Conservation (phyloP, 2,797 vertebrate genomes). For the Peromyscus melanophrys region DNA sequence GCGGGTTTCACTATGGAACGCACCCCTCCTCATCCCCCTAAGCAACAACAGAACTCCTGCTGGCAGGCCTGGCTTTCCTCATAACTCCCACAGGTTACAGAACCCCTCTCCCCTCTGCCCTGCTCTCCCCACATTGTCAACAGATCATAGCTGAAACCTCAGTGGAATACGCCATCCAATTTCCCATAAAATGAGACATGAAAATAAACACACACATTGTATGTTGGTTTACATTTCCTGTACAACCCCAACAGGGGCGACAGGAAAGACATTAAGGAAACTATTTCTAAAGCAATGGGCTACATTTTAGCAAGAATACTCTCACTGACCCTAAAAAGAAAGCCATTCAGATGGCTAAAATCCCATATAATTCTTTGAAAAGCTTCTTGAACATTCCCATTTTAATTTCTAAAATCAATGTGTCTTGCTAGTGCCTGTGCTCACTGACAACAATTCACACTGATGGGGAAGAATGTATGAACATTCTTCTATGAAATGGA, state of each 20-base stretch:
- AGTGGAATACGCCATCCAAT: constrained; percentile 84
- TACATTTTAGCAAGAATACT: constrained; percentile 77
- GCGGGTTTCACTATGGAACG: neutral
- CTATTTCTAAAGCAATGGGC: constrained; percentile 77
- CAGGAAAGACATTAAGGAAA: constrained; percentile 80
- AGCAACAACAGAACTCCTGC: neutral
- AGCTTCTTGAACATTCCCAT: constrained; percentile 81
- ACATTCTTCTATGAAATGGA: constrained; percentile 84
- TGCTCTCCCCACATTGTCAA: constrained; percentile 48
- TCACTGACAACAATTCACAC: constrained; percentile 67
- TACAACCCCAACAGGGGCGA: constrained; percentile 66
- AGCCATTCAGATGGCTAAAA: constrained; percentile 74
- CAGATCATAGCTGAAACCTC: constrained; percentile 73
- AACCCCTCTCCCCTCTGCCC: constrained; percentile 45
- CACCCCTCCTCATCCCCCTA: neutral
- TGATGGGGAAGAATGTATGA: constrained; percentile 71
- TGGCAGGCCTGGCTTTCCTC: neutral
- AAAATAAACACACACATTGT: constrained; percentile 83
- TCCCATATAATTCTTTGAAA: constrained; percentile 82
- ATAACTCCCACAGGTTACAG: constrained; percentile 9
- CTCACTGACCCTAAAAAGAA: constrained; percentile 77
- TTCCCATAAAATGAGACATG: constrained; percentile 84
- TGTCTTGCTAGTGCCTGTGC: constrained; percentile 60
- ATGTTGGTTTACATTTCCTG: constrained; percentile 83
- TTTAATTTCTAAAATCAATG: constrained; percentile 85